Conservation (phyloP, 2,888 invertebrate genomes). For the Microctonus hyperodae region DNA sequence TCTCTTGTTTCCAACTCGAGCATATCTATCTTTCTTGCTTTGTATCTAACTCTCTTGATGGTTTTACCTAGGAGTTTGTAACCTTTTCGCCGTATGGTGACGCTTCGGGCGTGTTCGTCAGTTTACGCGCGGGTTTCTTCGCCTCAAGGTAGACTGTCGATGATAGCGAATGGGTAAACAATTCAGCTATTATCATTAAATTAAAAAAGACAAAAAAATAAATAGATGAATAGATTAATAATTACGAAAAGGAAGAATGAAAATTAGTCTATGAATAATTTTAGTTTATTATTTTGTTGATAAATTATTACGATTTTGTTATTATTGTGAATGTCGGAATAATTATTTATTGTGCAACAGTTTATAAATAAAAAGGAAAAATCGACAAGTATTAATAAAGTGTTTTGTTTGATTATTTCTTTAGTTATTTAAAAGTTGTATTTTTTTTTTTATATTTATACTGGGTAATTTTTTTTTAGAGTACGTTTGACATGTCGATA, state of each 20-base stretch:
- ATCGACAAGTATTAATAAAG: neutral
- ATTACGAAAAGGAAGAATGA: neutral
- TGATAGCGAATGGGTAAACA: neutral
- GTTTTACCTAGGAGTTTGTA: conserved; percentile 23
- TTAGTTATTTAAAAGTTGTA: too few species aligned
- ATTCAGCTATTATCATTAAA: neutral
- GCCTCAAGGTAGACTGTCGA: conserved; percentile 13
- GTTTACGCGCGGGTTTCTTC: conserved; percentile 20
- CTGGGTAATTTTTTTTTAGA: neutral
- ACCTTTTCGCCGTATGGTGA: conserved; percentile 15
- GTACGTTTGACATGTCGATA: neutral
- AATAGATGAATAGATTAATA: too few species aligned
- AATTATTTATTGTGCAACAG: neutral
- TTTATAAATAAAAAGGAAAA: neutral
- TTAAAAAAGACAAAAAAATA: neutral
- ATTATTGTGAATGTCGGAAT: neutral
- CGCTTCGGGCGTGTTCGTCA: conserved; percentile 12
- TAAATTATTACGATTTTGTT: neutral
- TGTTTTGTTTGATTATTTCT: neutral
- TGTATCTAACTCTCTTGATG: conserved; percentile 30
- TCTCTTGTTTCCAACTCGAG: conserved; percentile 36
- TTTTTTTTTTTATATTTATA: neutral
- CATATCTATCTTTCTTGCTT: conserved; percentile 21
- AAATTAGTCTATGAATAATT: neutral
- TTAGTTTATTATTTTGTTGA: neutral